A percentile compares a stretch with the other conserved stretches of the same genome.
phyloP scores from a whole-genome alignment of 35 echinoderm and acorn worm genomes.

The Holothuria glaberrima region DNA sequence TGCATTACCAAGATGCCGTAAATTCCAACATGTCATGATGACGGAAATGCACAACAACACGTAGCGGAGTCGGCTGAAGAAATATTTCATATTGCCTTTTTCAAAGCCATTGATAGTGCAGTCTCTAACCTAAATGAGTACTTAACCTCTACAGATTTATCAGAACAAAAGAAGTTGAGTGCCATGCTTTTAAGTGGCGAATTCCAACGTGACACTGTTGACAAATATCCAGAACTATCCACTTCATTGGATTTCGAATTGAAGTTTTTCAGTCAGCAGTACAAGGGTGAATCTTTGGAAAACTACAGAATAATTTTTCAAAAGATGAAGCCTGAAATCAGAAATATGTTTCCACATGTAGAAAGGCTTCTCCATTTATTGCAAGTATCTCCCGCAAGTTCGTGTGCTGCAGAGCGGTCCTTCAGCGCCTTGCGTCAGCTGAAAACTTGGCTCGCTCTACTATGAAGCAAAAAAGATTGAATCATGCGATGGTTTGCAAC shows the following conservation, averaged over 20 bases:
- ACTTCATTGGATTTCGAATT: slow-evolving; percentile 43
- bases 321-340: background rate
- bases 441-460: slow-evolving; percentile 43
- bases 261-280: slow-evolving; percentile 26
- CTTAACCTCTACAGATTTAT: slow-evolving; percentile 42
- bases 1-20: slow-evolving; percentile 18
- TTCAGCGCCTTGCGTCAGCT: too few relatives aligned
- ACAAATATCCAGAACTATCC: slow-evolving; percentile 34
- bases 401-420: slow-evolving; percentile 49
- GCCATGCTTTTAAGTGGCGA: background rate
- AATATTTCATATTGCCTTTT: slow-evolving; percentile 37
- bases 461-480: slow-evolving; percentile 38
- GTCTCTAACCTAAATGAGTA: slow-evolving; percentile 35
- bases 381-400: slow-evolving; percentile 12
- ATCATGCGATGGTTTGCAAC: slow-evolving; percentile 43
- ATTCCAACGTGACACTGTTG: slow-evolving; percentile 27
- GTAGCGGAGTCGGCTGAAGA: slow-evolving; percentile 42
- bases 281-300: slow-evolving; percentile 22
- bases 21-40: slow-evolving; percentile 41
- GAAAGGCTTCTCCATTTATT: background rate
- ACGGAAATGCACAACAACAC: slow-evolving; percentile 25
- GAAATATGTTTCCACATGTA: too few relatives aligned
- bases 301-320: slow-evolving; percentile 25
- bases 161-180: slow-evolving; percentile 25
- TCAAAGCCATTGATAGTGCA: slow-evolving; percentile 50